These are phyloP conservation scores for Engraulis encrasicolus DNA, from an alignment of 2,113 vertebrate genomes.

Conservation along the genomic window DNA sequence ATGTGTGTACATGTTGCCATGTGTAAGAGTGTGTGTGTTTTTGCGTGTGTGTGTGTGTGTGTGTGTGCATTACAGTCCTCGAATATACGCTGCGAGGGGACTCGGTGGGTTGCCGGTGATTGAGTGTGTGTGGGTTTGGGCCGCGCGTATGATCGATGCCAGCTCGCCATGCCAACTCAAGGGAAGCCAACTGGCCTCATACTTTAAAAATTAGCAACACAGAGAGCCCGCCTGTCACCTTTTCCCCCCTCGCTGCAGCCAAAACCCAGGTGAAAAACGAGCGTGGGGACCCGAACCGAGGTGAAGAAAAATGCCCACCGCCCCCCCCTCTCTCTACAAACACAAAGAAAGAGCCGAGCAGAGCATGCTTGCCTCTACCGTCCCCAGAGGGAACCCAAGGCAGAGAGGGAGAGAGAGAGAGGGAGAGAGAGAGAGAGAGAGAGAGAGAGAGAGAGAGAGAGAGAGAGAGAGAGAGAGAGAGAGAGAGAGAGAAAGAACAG, in stretches of 20 bases:
- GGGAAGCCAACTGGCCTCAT: conserved; percentile 42
- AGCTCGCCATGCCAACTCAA: conserved; percentile 41
- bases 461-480: no score
- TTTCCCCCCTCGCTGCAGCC: conserved; percentile 55
- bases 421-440: no score
- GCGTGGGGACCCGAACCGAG: conserved; percentile 55
- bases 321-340: conserved; percentile 49
- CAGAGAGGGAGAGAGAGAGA: no score
- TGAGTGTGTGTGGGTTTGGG: conserved; percentile 25
- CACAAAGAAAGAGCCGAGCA: conserved; percentile 54
- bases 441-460: no score
- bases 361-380: conserved; percentile 17
- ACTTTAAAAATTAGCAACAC: conserved; percentile 37
- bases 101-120: conserved; percentile 30
- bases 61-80: conserved; percentile 20
- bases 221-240: conserved; percentile 34
- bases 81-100: background rate
- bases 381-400: conserved; percentile 31
- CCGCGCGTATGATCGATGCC: conserved; percentile 49
- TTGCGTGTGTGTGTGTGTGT: background rate
- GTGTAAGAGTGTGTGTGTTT: background rate
- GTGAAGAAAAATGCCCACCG: conserved; percentile 63
- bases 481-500: no score
- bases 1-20: no score
- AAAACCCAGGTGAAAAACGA: conserved; percentile 72